Evolutionary conservation across 2,888 invertebrate genomes (phyloP).

Genomic region (Agrilus biguttatus): DNA sequence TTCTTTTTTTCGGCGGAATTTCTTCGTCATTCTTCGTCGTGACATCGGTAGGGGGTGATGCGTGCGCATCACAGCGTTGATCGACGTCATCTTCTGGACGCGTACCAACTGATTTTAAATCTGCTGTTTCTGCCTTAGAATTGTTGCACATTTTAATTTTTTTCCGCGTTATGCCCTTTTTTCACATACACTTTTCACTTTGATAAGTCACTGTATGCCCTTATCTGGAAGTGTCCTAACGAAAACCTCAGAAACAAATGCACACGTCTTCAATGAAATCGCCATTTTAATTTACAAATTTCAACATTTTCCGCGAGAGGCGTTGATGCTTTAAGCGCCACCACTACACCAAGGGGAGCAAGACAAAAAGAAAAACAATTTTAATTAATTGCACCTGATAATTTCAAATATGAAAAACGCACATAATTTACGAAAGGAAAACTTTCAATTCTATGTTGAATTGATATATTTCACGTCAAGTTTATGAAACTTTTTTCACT

Average conservation of each 20-base stretch:
- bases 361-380: too few species aligned
- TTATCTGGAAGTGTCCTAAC: constrained; percentile 20
- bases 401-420: too few species aligned
- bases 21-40: constrained; percentile 28
- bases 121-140: constrained; percentile 17
- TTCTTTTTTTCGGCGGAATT: constrained; percentile 42
- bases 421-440: too few species aligned
- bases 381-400: too few species aligned
- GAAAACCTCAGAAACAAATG: constrained; percentile 21
- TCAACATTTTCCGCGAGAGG: constrained; percentile 13
- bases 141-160: constrained; percentile 22
- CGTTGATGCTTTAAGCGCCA: constrained; percentile 8
- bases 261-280: constrained; percentile 25
- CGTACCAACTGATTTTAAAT: constrained; percentile 19
- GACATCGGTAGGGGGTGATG: constrained; percentile 29
- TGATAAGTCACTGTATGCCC: constrained; percentile 18
- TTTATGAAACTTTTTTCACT: too few species aligned
- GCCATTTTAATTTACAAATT: constrained; percentile 26
- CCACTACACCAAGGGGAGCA: constrained; percentile 4
- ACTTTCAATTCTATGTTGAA: too few species aligned
- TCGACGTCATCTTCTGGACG: constrained; percentile 41
- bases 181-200: constrained; percentile 11
- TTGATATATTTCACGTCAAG: too few species aligned
- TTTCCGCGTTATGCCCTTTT: constrained; percentile 12
- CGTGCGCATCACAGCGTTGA: constrained; percentile 33